Conservation (phyloP, 92 coral and sea anemone genomes). For the Ricordea florida region DNA sequence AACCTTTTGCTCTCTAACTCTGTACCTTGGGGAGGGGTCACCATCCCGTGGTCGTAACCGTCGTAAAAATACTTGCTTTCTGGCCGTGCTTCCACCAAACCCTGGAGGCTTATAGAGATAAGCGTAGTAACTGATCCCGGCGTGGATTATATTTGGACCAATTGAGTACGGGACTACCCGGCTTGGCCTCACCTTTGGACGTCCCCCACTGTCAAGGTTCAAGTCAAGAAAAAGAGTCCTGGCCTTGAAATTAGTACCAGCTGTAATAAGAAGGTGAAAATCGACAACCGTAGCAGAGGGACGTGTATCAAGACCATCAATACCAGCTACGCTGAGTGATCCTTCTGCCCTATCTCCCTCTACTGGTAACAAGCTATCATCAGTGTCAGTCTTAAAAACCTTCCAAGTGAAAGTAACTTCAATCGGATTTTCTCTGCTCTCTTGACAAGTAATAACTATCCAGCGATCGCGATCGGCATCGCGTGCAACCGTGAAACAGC, state of each 20-base stretch:
- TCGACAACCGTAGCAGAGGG: not conserved
- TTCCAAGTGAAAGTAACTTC: not conserved
- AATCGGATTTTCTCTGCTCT: not conserved
- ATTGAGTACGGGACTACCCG: not conserved
- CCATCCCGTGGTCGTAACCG: not conserved
- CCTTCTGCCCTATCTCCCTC: not conserved
- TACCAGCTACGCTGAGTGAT: not conserved
- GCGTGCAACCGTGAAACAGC: not conserved
- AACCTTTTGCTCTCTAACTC: not conserved
- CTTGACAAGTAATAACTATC: not conserved
- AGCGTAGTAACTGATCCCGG: constrained; percentile 4
- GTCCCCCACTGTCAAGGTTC: not conserved
- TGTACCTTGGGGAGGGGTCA: not conserved
- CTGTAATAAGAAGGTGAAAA: not conserved
- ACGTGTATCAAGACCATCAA: constrained; percentile 4
- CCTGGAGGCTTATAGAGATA: constrained; percentile 8
- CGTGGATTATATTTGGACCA: not conserved
- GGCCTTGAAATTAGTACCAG: constrained; percentile 4
- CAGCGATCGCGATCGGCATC: not conserved
- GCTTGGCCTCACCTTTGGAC: not conserved
- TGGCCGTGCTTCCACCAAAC: not conserved
- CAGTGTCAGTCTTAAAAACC: not conserved
- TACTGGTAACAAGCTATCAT: not conserved
- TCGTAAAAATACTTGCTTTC: not conserved
- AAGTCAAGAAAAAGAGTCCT: constrained; percentile 1